These are phyloP conservation scores for Aurelia sp. DNA, from an alignment of 30 jellyfish, hydroid and myxozoan species.

Conservation along the genomic window DNA sequence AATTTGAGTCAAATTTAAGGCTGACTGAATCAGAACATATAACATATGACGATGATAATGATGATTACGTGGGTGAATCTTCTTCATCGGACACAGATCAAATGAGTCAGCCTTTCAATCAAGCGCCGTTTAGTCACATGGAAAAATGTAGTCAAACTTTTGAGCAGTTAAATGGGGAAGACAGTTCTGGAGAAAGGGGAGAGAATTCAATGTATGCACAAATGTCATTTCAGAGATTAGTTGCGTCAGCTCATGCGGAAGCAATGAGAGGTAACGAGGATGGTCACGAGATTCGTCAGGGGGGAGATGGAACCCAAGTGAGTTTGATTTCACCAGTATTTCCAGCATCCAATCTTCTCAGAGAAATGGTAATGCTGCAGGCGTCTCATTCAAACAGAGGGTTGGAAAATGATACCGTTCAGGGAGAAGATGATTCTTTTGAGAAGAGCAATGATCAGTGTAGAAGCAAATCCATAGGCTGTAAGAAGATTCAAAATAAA, in stretches of 20 bases:
- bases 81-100: conserved; percentile 22
- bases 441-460: background rate
- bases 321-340: background rate
- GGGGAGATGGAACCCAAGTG: background rate
- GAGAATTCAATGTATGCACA: conserved; percentile 23
- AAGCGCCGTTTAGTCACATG: background rate
- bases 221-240: conserved; percentile 52
- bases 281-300: background rate
- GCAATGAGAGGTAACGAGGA: conserved; percentile 1
- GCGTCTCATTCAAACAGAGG: too few relatives aligned
- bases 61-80: background rate
- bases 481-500: background rate
- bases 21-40: background rate
- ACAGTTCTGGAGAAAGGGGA: background rate
- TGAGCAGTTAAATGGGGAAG: conserved; percentile 1
- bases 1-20: background rate
- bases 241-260: conserved; percentile 49
- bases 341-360: too few relatives aligned
- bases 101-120: background rate
- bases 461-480: background rate
- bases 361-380: too few relatives aligned
- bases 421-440: background rate
- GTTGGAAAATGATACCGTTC: too few relatives aligned
- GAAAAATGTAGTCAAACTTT: background rate
- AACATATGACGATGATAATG: background rate